These are phyloP conservation scores for Echinops telfairi DNA, from an alignment of 2,113 vertebrate genomes.

Conservation along the genomic window DNA sequence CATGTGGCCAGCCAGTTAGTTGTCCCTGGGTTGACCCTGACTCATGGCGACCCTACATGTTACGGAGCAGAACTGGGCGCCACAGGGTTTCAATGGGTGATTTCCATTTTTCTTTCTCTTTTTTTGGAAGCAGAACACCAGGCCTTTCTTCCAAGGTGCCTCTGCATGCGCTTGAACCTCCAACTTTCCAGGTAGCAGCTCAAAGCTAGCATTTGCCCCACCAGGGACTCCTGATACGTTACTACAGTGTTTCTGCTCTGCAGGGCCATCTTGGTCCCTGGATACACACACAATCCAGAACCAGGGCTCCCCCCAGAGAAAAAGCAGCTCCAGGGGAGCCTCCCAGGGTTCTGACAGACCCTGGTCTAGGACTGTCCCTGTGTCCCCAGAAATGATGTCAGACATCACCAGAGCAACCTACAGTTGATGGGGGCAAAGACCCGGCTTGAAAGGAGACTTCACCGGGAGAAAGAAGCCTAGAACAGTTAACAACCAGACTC, in stretches of 20 bases:
- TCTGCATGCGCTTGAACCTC: background rate
- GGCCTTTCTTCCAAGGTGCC: background rate
- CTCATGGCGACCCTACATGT: background rate
- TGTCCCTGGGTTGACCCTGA: background rate
- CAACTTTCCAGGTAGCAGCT: background rate
- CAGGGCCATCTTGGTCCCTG: fast-evolving
- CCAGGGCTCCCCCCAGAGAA: background rate
- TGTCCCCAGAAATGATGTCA: background rate
- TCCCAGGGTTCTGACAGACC: background rate
- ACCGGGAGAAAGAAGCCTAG: background rate
- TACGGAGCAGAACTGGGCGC: background rate
- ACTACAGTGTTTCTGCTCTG: background rate
- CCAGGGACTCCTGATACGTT: background rate
- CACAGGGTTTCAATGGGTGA: background rate
- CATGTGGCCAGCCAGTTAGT: background rate
- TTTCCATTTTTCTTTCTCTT: background rate
- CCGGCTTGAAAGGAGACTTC: background rate
- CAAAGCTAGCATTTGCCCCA: background rate
- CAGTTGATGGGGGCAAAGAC: fast-evolving
- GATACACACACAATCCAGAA: background rate
- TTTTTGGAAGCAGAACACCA: background rate
- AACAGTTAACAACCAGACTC: fast-evolving
- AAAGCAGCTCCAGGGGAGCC: background rate
- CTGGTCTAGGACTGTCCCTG: background rate
- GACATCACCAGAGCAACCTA: fast-evolving